These are phyloP conservation scores for Pedionomus torquatus DNA, from an alignment of 2,113 vertebrate species.

Conservation along the genomic window DNA sequence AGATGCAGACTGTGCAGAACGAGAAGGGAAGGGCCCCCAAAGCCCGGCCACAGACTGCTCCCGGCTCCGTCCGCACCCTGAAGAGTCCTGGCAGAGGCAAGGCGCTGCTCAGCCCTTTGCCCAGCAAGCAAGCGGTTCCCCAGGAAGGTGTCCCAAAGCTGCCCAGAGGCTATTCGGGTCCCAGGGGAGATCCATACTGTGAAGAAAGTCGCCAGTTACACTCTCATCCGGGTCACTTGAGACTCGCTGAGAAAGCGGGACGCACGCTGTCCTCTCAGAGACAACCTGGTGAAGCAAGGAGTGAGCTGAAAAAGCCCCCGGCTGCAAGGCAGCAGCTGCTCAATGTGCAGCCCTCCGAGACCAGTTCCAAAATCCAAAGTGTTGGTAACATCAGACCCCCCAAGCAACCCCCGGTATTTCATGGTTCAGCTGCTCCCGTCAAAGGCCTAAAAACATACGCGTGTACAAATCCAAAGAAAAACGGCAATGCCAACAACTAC, in stretches of 20 bases:
- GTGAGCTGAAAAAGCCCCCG: slow-evolving; percentile 50
- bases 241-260: not conserved
- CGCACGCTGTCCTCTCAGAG: not conserved
- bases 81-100: slow-evolving; percentile 70
- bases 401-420: not conserved
- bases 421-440: not conserved
- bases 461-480: slow-evolving; percentile 59
- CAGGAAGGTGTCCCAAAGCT: slow-evolving; percentile 26
- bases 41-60: slow-evolving; percentile 53
- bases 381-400: slow-evolving; percentile 56
- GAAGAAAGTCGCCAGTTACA: not conserved
- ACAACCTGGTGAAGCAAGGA: not conserved
- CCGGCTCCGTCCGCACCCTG: not conserved
- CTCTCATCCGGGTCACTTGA: not conserved
- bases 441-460: slow-evolving; percentile 3
- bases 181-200: not conserved
- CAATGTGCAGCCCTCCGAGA: not conserved
- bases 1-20: slow-evolving; percentile 80
- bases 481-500: not conserved
- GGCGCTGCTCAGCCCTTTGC: not conserved
- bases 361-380: slow-evolving; percentile 40
- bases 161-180: not conserved
- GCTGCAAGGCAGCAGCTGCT: not conserved
- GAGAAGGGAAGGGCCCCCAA: slow-evolving; percentile 76
- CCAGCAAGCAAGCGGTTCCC: not conserved